Conservation (phyloP, 2,888 invertebrate genomes). For the Eilema caniola region DNA sequence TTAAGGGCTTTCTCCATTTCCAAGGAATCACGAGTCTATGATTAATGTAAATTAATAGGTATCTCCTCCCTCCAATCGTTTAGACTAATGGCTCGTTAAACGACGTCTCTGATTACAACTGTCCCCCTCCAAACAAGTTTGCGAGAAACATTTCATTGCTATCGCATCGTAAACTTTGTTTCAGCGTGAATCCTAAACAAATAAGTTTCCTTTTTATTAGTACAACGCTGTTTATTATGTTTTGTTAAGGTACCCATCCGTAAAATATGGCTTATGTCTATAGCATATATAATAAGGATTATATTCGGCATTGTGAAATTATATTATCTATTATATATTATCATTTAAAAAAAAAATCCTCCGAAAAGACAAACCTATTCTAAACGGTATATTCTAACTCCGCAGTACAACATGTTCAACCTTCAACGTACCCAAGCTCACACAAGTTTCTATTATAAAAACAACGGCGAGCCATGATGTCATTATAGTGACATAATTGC, state of each 20-base stretch:
- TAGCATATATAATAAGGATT: too few species aligned
- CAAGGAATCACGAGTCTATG: not conserved
- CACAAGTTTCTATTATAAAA: constrained; percentile 39
- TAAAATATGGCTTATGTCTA: not conserved
- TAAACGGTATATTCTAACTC: constrained; percentile 3
- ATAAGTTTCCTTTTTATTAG: not conserved
- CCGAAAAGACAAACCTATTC: not conserved
- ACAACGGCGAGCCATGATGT: constrained; percentile 44
- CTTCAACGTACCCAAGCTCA: constrained; percentile 29
- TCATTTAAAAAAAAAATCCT: not conserved
- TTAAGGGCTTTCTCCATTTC: too few species aligned
- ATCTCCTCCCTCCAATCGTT: not conserved
- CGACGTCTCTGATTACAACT: constrained; percentile 7
- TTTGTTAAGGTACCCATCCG: not conserved
- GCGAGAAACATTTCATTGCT: constrained; percentile 1
- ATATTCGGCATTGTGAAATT: too few species aligned
- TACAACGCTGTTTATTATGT: not conserved
- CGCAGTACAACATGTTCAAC: constrained; percentile 12
- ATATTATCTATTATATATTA: too few species aligned
- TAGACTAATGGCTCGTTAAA: not conserved
- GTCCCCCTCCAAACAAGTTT: not conserved
- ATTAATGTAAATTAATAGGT: not conserved
- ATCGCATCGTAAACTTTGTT: constrained; percentile 9
- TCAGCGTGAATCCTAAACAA: constrained; percentile 4
- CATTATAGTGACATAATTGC: constrained; percentile 51